Evolutionary conservation across 1,140 invertebrate species (phyloP).

Genomic region (Coenobita brevimanus): DNA sequence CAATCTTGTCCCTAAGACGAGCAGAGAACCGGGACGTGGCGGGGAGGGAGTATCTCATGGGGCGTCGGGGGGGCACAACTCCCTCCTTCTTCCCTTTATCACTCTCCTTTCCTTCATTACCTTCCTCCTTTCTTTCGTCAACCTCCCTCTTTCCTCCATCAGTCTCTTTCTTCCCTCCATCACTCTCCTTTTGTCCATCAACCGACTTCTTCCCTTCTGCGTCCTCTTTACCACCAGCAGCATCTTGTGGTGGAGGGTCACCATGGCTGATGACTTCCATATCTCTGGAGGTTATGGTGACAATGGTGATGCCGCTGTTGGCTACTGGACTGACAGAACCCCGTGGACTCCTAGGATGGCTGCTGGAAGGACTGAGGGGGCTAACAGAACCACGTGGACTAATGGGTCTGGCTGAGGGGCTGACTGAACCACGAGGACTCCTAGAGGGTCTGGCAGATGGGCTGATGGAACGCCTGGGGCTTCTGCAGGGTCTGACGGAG

Average conservation of each 20-base stretch:
- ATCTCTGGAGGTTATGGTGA: slow-evolving; percentile 49
- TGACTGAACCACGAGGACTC: not conserved
- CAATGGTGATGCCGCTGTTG: slow-evolving; percentile 32
- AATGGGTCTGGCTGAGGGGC: too few relatives aligned
- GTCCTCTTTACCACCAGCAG: not conserved
- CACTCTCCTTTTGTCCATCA: not conserved
- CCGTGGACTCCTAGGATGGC: too few relatives aligned
- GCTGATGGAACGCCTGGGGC: too few relatives aligned
- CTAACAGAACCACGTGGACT: not conserved
- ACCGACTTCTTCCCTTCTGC: not conserved
- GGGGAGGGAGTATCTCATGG: slow-evolving; percentile 39
- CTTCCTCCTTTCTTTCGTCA: too few relatives aligned
- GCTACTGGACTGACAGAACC: not conserved
- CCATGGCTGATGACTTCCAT: slow-evolving; percentile 27
- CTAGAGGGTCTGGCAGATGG: too few relatives aligned
- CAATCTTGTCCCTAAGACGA: slow-evolving; percentile 28
- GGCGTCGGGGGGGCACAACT: not conserved
- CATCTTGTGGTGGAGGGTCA: slow-evolving; percentile 6
- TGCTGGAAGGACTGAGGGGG: too few relatives aligned
- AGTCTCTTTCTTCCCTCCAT: not conserved
- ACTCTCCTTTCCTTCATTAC: not conserved
- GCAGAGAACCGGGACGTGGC: slow-evolving; percentile 8
- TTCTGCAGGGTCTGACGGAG: too few relatives aligned
- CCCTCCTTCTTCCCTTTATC: not conserved
- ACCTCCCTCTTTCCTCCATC: not conserved